These are phyloP conservation scores for Leucophenga montana DNA, from an alignment of 2,888 invertebrate species.

Conservation along the genomic window DNA sequence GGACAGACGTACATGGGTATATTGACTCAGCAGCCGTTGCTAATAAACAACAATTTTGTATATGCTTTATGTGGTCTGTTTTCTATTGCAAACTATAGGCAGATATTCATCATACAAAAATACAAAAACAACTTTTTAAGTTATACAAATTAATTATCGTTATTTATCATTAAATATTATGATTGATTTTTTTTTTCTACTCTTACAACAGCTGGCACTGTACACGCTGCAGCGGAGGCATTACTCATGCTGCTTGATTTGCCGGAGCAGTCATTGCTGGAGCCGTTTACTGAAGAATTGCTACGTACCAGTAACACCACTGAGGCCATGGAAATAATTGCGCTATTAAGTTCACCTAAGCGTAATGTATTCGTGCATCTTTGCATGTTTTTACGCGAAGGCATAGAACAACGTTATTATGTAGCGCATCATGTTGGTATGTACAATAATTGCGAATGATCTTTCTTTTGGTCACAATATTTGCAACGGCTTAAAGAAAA, in stretches of 20 bases:
- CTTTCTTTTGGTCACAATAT: too few species aligned
- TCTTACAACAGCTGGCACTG: slow-evolving; percentile 80
- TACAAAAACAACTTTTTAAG: too few species aligned
- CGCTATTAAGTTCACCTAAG: slow-evolving; percentile 83
- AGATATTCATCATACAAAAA: too few species aligned
- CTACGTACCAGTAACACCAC: slow-evolving; percentile 85
- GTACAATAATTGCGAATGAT: slow-evolving; percentile 35
- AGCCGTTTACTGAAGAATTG: slow-evolving; percentile 88
- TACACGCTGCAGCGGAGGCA: slow-evolving; percentile 93
- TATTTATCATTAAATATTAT: background rate
- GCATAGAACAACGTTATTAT: slow-evolving; percentile 78
- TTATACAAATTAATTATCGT: too few species aligned
- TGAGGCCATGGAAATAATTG: slow-evolving; percentile 87
- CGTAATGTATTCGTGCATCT: slow-evolving; percentile 89
- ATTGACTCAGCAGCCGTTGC: too few species aligned
- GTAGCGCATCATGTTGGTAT: slow-evolving; percentile 85
- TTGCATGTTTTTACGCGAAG: slow-evolving; percentile 83
- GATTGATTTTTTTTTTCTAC: slow-evolving; percentile 15
- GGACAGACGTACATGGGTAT: too few species aligned
- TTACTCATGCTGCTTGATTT: slow-evolving; percentile 89
- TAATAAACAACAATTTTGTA: too few species aligned
- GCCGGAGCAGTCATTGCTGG: slow-evolving; percentile 92
- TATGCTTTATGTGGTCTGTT: too few species aligned
- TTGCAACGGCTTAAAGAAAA: too few species aligned
- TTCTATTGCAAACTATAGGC: too few species aligned